These are phyloP conservation scores for Magallana nippona DNA, from an alignment of 2,888 invertebrate genomes.

Conservation along the genomic window DNA sequence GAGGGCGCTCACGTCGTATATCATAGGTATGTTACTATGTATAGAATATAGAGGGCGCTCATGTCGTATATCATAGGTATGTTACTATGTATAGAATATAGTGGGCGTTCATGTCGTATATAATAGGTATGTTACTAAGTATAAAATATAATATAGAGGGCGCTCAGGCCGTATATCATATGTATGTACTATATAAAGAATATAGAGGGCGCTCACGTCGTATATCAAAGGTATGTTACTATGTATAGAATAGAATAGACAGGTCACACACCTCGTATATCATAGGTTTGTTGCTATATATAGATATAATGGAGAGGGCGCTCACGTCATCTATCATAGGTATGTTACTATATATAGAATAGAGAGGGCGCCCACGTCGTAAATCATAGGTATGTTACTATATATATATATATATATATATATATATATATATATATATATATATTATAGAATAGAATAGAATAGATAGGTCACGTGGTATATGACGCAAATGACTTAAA, in stretches of 20 bases:
- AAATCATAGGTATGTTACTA: neutral
- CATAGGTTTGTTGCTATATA: neutral
- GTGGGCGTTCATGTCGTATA: neutral
- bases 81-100: too few relatives aligned
- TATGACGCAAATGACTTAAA: too few relatives aligned
- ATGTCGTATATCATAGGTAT: conserved; percentile 10
- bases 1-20: conserved; percentile 4
- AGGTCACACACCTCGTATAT: too few relatives aligned
- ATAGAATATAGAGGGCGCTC: neutral
- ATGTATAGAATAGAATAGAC: too few relatives aligned
- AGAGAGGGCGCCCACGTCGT: neutral
- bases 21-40: neutral
- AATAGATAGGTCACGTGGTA: too few relatives aligned
- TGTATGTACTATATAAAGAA: neutral
- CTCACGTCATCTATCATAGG: conserved; percentile 17
- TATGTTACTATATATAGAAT: neutral
- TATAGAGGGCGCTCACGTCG: neutral
- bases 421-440: neutral
- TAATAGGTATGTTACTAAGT: neutral
- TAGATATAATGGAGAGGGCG: neutral
- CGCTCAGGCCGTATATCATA: neutral
- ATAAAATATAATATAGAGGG: neutral
- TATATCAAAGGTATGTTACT: neutral
- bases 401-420: neutral
- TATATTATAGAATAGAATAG: too few relatives aligned